Evolutionary conservation across 2,888 invertebrate species (phyloP).

Genomic region (Tethea ocularis): DNA sequence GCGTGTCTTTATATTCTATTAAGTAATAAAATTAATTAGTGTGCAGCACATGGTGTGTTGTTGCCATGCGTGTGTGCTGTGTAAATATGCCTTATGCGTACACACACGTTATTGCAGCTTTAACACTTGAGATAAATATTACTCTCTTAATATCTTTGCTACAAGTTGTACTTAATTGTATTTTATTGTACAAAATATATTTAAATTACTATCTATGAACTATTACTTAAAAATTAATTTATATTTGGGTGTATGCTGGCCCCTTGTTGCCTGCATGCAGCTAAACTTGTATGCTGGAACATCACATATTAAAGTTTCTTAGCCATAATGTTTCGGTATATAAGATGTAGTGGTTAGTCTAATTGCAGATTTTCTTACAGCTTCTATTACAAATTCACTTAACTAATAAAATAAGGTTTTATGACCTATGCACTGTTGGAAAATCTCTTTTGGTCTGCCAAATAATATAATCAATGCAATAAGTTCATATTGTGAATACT

Average conservation of each 20-base stretch:
- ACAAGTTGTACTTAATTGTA: slow-evolving; percentile 88
- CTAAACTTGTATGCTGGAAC: slow-evolving; percentile 83
- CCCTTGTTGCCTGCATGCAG: slow-evolving; percentile 79
- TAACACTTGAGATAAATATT: slow-evolving; percentile 83
- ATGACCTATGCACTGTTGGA: slow-evolving; percentile 82
- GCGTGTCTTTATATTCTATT: slow-evolving; percentile 83
- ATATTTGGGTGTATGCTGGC: slow-evolving; percentile 82
- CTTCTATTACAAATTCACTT: slow-evolving; percentile 83
- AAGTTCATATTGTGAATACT: slow-evolving; percentile 82
- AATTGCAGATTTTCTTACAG: slow-evolving; percentile 84
- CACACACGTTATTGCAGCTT: slow-evolving; percentile 83
- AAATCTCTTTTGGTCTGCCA: slow-evolving; percentile 84
- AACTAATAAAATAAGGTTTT: slow-evolving; percentile 75
- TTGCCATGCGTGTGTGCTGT: slow-evolving; percentile 81
- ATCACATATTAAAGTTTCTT: slow-evolving; percentile 77
- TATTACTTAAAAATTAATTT: slow-evolving; percentile 78
- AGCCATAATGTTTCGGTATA: slow-evolving; percentile 82
- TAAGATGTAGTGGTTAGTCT: slow-evolving; percentile 82
- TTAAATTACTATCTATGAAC: slow-evolving; percentile 83
- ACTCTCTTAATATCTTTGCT: slow-evolving; percentile 86
- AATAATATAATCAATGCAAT: slow-evolving; percentile 81
- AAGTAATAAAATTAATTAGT: slow-evolving; percentile 80
- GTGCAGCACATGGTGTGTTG: slow-evolving; percentile 80
- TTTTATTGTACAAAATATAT: slow-evolving; percentile 89
- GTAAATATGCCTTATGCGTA: slow-evolving; percentile 83